Conservation (phyloP, 2,888 invertebrate genomes). For the Yponomeuta evonymella region DNA sequence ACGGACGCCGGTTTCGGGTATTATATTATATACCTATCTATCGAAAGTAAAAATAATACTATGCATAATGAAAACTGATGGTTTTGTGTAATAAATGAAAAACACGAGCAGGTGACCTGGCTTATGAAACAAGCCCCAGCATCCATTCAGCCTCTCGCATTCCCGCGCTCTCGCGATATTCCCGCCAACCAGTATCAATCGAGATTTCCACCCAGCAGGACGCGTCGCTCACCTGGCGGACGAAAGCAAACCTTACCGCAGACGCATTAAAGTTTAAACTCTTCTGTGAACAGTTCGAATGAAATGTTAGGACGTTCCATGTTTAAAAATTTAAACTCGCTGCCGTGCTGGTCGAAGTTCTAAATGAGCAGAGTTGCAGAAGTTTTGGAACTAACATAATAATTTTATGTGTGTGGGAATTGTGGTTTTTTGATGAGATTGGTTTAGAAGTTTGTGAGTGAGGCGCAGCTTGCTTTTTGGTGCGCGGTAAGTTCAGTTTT, state of each 20-base stretch:
- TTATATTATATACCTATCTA: too few relatives aligned
- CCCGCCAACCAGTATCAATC: neutral
- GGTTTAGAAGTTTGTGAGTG: neutral
- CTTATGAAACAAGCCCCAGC: neutral
- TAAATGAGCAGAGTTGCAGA: neutral
- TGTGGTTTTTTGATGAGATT: neutral
- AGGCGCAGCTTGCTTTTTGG: neutral
- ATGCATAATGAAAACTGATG: too few relatives aligned
- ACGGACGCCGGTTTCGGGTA: too few relatives aligned
- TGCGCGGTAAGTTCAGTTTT: neutral
- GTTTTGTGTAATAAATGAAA: too few relatives aligned
- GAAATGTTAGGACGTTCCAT: neutral
- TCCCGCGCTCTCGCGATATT: conserved; percentile 2
- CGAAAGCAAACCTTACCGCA: neutral
- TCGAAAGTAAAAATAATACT: too few relatives aligned
- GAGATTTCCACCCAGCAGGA: neutral
- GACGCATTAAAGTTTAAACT: neutral
- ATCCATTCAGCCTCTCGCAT: neutral
- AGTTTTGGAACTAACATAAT: neutral
- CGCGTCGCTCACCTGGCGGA: neutral
- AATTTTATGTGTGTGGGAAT: neutral
- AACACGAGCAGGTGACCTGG: too few relatives aligned
- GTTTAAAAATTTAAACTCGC: neutral
- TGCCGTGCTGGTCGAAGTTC: neutral
- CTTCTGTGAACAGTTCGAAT: neutral